phyloP scores from a whole-genome alignment of 2,888 invertebrate genomes.

The Oscheius sp. region DNA sequence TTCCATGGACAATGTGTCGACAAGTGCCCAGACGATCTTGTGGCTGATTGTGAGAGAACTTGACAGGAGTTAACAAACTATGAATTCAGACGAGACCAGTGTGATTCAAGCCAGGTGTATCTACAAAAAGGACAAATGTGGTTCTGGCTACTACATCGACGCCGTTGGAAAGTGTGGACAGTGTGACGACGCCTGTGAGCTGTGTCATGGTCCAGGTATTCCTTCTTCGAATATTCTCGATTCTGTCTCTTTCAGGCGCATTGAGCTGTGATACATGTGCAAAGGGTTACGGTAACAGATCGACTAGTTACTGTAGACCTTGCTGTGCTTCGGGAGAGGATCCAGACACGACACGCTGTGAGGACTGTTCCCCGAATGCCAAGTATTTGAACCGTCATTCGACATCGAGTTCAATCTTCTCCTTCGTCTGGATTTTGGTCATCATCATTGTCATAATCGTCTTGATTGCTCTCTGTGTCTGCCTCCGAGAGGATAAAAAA shows the following conservation, averaged over 20 bases:
- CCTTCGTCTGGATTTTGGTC: conserved; percentile 46
- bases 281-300: conserved; percentile 64
- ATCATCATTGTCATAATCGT: conserved; percentile 39
- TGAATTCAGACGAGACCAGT: conserved; percentile 65
- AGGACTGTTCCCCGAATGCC: conserved; percentile 53
- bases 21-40: conserved; percentile 68
- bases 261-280: conserved; percentile 69
- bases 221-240: not conserved
- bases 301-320: conserved; percentile 69
- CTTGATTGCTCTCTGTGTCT: conserved; percentile 35
- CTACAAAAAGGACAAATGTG: conserved; percentile 66
- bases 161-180: conserved; percentile 60
- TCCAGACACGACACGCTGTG: conserved; percentile 51
- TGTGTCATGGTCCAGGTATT: conserved; percentile 66
- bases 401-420: conserved; percentile 33
- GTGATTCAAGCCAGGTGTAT: conserved; percentile 70
- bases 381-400: conserved; percentile 27
- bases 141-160: conserved; percentile 66
- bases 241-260: conserved; percentile 47
- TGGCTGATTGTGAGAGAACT: conserved; percentile 69
- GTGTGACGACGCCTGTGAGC: conserved; percentile 68
- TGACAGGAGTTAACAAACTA: not conserved
- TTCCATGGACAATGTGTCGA: conserved; percentile 73
- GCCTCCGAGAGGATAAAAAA: conserved; percentile 38
- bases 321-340: conserved; percentile 60